A percentile compares a stretch with the other conserved stretches of the same genome.
phyloP scores from a whole-genome alignment of 2,113 vertebrate species.

The Sardina pilchardus region DNA sequence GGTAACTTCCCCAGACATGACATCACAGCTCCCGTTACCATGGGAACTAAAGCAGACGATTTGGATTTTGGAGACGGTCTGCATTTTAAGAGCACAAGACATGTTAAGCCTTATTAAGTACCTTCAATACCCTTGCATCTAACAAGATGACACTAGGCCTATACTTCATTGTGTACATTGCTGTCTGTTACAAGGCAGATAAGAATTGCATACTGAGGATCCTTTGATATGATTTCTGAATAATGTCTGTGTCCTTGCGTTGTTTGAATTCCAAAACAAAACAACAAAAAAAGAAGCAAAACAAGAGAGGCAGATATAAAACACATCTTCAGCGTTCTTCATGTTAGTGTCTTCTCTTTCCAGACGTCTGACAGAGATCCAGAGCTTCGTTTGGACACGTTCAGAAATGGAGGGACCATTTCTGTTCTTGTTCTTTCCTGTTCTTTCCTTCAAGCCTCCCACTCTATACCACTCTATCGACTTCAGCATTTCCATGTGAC shows the following conservation, averaged over 20 bases:
- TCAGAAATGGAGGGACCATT: not conserved
- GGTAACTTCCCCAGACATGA: conserved; percentile 12
- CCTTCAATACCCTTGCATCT: conserved; percentile 1
- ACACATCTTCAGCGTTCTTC: conserved; percentile 27
- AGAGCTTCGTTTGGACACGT: not conserved
- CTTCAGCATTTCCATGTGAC: not conserved
- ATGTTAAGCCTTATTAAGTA: conserved; percentile 9
- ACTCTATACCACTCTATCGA: conserved; percentile 14
- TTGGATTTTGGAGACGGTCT: not conserved
- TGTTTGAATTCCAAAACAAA: conserved; percentile 23
- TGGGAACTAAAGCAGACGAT: conserved; percentile 18
- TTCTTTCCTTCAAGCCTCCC: conserved; percentile 8
- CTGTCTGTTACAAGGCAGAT: conserved; percentile 3
- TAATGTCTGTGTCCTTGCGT: conserved; percentile 25
- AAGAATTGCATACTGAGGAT: conserved; percentile 9
- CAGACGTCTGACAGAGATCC: conserved; percentile 28
- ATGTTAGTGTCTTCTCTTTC: conserved; percentile 27
- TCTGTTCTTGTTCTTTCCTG: no score
- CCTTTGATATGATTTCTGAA: not conserved
- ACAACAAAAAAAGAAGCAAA: conserved; percentile 30
- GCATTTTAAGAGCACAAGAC: conserved; percentile 5
- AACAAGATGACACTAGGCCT: conserved; percentile 9
- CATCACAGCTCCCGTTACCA: conserved; percentile 14
- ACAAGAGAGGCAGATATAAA: conserved; percentile 37
- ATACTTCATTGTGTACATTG: conserved; percentile 6